Evolutionary conservation across 2,888 invertebrate genomes (phyloP).

Genomic region (Sarcophaga subvicina): DNA sequence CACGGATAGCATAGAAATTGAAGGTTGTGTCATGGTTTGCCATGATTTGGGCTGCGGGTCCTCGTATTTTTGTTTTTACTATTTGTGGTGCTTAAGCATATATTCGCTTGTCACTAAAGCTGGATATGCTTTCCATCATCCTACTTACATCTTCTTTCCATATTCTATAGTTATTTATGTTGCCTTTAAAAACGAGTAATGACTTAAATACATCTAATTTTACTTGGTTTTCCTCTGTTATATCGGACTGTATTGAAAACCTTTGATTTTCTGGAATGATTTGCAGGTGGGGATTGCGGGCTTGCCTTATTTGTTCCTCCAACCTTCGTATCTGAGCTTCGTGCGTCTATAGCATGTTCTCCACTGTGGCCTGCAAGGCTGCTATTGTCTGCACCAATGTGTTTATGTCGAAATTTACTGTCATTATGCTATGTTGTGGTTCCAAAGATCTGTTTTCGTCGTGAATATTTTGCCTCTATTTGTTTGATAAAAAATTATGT

Average conservation of each 20-base stretch:
- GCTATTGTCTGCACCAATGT: constrained; percentile 9
- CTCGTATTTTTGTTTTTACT: constrained; percentile 2
- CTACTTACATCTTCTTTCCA: constrained; percentile 12
- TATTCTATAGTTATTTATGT: constrained; percentile 18
- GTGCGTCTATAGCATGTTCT: neutral
- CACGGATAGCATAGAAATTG: constrained; percentile 25
- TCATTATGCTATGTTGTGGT: neutral
- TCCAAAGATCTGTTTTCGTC: too few relatives aligned
- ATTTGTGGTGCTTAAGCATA: constrained; percentile 31
- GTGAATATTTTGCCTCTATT: too few relatives aligned
- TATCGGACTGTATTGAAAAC: neutral
- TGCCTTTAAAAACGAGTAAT: constrained; percentile 15
- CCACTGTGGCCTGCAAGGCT: too few relatives aligned
- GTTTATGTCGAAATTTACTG: constrained; percentile 22
- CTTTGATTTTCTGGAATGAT: neutral
- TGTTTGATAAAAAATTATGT: too few relatives aligned
- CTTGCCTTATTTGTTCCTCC: constrained; percentile 13
- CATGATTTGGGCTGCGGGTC: neutral
- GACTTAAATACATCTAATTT: constrained; percentile 32
- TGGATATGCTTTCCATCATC: constrained; percentile 31
- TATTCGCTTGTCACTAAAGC: constrained; percentile 3
- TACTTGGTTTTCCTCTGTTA: constrained; percentile 18
- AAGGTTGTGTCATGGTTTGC: constrained; percentile 23
- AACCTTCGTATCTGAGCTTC: constrained; percentile 10
- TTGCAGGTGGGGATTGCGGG: constrained; percentile 7